Conservation (phyloP, 2,888 invertebrate genomes). For the Liopterus haemorrhoidalis region DNA sequence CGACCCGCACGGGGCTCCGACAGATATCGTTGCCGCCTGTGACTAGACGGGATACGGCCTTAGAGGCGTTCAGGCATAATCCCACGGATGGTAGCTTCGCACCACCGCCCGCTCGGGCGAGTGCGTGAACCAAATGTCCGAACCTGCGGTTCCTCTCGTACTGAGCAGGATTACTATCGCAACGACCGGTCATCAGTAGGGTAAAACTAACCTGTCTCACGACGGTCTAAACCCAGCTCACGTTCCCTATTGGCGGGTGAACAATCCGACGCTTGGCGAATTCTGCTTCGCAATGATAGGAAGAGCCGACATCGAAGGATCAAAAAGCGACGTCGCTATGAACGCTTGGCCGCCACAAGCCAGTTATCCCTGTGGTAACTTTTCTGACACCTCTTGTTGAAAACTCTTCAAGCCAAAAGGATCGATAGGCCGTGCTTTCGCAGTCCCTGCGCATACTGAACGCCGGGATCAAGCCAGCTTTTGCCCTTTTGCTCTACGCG, state of each 20-base stretch:
- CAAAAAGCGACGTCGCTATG: conserved; percentile 64
- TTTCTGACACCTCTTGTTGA: conserved; percentile 63
- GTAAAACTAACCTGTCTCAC: conserved; percentile 52
- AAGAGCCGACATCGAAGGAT: conserved; percentile 70
- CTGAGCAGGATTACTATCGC: conserved; percentile 46
- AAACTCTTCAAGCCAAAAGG: conserved; percentile 33
- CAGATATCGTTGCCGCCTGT: conserved; percentile 45
- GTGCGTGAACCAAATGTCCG: conserved; percentile 54
- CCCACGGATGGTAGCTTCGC: conserved; percentile 61
- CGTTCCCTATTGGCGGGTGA: conserved; percentile 40
- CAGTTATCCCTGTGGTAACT: conserved; percentile 67
- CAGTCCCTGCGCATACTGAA: conserved; percentile 49
- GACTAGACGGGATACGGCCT: conserved; percentile 59
- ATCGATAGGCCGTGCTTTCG: conserved; percentile 36
- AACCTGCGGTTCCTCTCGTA: conserved; percentile 51
- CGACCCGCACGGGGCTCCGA: conserved; percentile 40
- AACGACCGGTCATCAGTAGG: conserved; percentile 43
- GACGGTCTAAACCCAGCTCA: conserved; percentile 31
- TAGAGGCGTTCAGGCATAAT: conserved; percentile 58
- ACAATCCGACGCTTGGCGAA: conserved; percentile 67
- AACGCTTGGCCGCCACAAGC: conserved; percentile 60
- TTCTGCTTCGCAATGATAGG: conserved; percentile 69
- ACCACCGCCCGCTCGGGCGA: conserved; percentile 58
- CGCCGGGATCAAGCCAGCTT: conserved; percentile 62
- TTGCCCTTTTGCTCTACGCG: conserved; percentile 65